phyloP scores from a whole-genome alignment of 2,888 invertebrate species.

The Eilema caniola region DNA sequence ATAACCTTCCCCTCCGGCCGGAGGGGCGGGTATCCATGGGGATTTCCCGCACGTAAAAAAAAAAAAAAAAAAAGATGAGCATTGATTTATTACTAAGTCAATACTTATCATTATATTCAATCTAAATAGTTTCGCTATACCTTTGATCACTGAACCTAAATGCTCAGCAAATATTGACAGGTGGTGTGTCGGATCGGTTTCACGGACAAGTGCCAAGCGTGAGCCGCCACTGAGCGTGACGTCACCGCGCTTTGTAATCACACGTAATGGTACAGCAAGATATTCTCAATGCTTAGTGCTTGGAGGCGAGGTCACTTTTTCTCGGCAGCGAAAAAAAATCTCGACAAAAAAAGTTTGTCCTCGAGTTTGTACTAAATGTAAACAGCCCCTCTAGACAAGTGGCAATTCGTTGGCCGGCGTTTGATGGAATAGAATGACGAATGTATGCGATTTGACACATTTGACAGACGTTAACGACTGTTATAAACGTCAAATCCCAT shows the following conservation, averaged over 20 bases:
- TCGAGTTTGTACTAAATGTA: neutral
- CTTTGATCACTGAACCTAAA: neutral
- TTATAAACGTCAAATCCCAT: no score
- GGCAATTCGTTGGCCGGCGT: no score
- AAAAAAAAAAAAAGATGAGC: no score
- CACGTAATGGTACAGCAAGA: neutral
- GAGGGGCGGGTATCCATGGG: no score
- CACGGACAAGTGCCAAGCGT: conserved; percentile 27
- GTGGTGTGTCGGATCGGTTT: conserved; percentile 36
- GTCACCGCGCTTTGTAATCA: conserved; percentile 16
- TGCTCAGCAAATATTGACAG: conserved; percentile 35
- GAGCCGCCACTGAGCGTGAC: conserved; percentile 25
- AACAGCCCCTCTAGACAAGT: no score
- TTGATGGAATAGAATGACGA: no score
- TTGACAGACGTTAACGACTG: no score
- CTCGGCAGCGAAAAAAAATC: neutral
- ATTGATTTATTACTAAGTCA: no score
- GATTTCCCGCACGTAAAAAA: no score
- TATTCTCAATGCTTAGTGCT: neutral
- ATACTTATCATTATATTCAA: no score
- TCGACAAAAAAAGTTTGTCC: neutral
- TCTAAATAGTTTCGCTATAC: neutral
- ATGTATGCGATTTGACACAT: no score
- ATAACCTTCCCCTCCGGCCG: no score
- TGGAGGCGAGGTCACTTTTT: neutral